Evolutionary conservation across 2,888 invertebrate genomes (phyloP).

Genomic region (Drosophila cracens): DNA sequence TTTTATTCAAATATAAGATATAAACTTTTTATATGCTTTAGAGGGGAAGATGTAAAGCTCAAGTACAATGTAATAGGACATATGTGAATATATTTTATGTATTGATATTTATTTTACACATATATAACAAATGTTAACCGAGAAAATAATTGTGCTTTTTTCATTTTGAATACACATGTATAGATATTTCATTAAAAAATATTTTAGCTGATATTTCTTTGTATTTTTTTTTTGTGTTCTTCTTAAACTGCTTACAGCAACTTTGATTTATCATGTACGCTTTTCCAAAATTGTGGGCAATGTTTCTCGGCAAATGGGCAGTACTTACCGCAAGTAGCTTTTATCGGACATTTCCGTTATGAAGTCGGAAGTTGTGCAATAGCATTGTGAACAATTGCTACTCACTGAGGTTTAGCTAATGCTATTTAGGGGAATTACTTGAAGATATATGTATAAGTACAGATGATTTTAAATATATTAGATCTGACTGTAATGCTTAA

Average conservation of each 20-base stretch:
- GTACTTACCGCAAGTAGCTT: constrained; percentile 39
- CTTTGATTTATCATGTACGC: not conserved
- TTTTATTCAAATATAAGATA: not conserved
- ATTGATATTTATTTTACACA: too few relatives aligned
- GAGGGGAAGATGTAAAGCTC: too few relatives aligned
- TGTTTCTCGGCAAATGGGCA: constrained; percentile 6
- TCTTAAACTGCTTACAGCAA: not conserved
- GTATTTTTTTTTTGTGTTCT: not conserved
- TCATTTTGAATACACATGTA: too few relatives aligned
- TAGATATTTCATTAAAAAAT: too few relatives aligned
- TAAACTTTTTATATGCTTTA: not conserved
- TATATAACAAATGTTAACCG: too few relatives aligned
- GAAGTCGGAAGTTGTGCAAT: constrained; percentile 28
- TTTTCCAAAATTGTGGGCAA: not conserved
- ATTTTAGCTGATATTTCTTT: too few relatives aligned
- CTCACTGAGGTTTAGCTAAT: constrained; percentile 3
- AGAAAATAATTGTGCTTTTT: too few relatives aligned
- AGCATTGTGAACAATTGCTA: constrained; percentile 33
- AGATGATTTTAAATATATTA: not conserved
- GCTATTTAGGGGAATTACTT: not conserved
- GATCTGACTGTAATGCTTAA: not conserved
- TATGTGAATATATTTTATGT: too few relatives aligned
- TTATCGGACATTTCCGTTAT: constrained; percentile 48
- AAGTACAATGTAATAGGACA: too few relatives aligned
- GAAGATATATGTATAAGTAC: not conserved